These are phyloP conservation scores for Rotaria macrura DNA, from an alignment of 2,888 invertebrate species.

Conservation along the genomic window DNA sequence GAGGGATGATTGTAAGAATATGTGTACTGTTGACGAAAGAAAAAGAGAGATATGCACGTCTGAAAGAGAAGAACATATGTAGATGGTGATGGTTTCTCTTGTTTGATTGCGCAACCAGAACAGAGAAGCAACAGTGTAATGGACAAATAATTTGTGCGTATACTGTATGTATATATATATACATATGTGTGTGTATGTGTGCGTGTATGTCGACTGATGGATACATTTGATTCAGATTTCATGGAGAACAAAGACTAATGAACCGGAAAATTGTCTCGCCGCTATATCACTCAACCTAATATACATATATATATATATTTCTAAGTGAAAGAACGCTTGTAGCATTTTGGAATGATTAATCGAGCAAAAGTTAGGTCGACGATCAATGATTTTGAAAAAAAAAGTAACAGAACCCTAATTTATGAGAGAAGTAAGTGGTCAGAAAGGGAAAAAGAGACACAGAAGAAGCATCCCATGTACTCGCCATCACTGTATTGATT, in stretches of 20 bases:
- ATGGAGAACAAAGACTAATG: constrained; percentile 2
- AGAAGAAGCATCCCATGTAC: background rate
- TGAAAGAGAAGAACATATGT: background rate
- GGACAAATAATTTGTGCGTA: constrained; percentile 7
- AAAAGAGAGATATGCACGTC: background rate
- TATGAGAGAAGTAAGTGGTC: background rate
- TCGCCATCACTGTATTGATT: background rate
- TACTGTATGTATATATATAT: background rate
- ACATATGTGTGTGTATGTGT: background rate
- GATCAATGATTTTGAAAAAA: background rate
- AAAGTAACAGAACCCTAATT: background rate
- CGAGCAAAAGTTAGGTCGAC: background rate
- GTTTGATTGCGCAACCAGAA: background rate
- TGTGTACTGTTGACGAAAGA: background rate
- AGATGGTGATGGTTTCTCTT: background rate
- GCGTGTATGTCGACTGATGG: background rate
- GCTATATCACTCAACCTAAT: background rate
- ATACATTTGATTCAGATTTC: constrained; percentile 15
- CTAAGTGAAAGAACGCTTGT: background rate
- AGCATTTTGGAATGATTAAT: background rate
- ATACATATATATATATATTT: background rate
- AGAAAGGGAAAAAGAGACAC: background rate
- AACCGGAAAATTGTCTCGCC: background rate
- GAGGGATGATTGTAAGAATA: background rate
- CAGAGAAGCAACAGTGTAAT: background rate